Percentiles rank a stretch among this genome's conserved stretches.
These are phyloP conservation scores for Coenonympha glycerion DNA, from an alignment of 2,888 invertebrate species.

Conservation along the genomic window DNA sequence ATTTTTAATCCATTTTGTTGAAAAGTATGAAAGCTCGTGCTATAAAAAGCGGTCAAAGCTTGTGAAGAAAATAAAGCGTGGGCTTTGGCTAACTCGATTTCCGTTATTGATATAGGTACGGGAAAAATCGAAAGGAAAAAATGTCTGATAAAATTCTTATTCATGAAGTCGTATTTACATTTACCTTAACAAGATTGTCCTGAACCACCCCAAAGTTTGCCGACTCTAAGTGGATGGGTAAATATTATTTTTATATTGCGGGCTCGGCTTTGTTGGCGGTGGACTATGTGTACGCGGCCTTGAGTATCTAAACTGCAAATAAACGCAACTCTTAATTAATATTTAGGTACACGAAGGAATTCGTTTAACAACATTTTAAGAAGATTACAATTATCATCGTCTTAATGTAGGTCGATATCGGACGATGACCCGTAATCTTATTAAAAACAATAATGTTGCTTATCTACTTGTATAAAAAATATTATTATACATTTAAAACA, in stretches of 20 bases:
- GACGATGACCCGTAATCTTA: too few relatives aligned
- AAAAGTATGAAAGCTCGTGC: too few relatives aligned
- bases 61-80: neutral
- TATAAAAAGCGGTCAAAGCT: neutral
- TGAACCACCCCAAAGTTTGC: constrained; percentile 19
- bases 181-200: constrained; percentile 24
- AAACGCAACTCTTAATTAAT: neutral
- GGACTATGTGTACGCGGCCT: constrained; percentile 3
- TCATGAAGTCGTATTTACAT: constrained; percentile 19
- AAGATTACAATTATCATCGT: too few relatives aligned
- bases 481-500: too few relatives aligned
- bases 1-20: too few relatives aligned
- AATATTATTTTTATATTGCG: constrained; percentile 24
- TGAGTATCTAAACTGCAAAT: neutral
- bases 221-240: constrained; percentile 22
- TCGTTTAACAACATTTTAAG: too few relatives aligned
- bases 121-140: constrained; percentile 8
- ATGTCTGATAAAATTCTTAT: constrained; percentile 13
- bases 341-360: too few relatives aligned
- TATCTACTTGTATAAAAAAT: too few relatives aligned
- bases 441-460: too few relatives aligned
- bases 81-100: constrained; percentile 6
- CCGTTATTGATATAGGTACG: neutral
- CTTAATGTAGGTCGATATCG: too few relatives aligned
- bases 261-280: constrained; percentile 11